Evolutionary conservation across 2,797 vertebrate genomes (phyloP), one percentile per base, ranked within the genome.

Genomic region (Lepidocolaptes lacrymiger): DNA sequence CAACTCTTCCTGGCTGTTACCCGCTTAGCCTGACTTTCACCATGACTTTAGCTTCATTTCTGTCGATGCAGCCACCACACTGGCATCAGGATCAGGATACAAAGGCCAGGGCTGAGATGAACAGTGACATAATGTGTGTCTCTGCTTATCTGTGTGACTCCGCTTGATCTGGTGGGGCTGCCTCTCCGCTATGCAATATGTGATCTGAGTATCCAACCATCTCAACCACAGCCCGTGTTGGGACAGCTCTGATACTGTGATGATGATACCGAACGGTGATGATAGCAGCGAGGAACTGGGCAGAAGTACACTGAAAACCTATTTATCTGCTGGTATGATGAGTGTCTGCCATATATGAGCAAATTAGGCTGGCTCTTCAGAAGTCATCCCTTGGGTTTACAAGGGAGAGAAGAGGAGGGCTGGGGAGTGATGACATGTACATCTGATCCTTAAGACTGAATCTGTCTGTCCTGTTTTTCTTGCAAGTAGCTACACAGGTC

Each of bases 151-250:
- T 67, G 3, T 9, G 36, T 0, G 4, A 67, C 23, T 17, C 28
- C 11, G 10, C 64, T 51, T 8, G 0, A 4, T 36, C 48, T 86
- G 44, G 36, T 74, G 49, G 34, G 34, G 32, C 44, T 66, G 56
- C 44, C 18, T 4, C 55, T 62, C 36, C 61, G 2, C 54, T 32
- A 0, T 9, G 83, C 44, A 36, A 0, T n/a, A 16, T 6, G 34
- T 55, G 63, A 84, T 55, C 37, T 7, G 28, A 68, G 37, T 32
- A 71, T 61, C n/a, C 63, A 71, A 4, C 41, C 20, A 7, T 51
- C 55, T 51, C n/a, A 63, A 3, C 19, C 51, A 39, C 69, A 61
- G 54, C 14, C 71, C 3, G 3, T 64, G 30, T 7, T 69, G 39
- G 52, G 55, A 73, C 34, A 67, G 36, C 26, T 72, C 54, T 9